Evolutionary conservation across 2,797 vertebrate species (phyloP).

Genomic region (Chaunax sp.): DNA sequence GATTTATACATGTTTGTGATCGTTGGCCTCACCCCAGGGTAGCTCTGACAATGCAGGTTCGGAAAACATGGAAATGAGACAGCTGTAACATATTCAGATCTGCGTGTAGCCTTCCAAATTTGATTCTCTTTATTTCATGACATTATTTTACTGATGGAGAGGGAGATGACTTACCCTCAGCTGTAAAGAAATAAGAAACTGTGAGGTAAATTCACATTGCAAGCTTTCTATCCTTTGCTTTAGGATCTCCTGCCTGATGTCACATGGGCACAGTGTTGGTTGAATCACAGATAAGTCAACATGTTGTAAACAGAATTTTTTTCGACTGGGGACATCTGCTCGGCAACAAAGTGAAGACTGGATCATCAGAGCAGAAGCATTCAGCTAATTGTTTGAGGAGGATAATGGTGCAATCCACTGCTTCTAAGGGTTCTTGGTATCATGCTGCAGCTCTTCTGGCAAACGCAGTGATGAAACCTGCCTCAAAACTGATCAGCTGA

Average conservation of each 20-base stretch:
- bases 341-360: conserved; percentile 78
- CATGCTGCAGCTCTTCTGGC: neutral
- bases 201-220: neutral
- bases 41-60: neutral
- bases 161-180: neutral
- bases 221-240: neutral
- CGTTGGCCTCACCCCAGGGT: neutral
- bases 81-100: neutral
- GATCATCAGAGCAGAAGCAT: conserved; percentile 64
- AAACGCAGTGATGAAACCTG: conserved; percentile 2
- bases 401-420: conserved; percentile 64
- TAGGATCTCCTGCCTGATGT: neutral
- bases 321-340: conserved; percentile 67
- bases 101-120: neutral
- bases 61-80: conserved; percentile 5
- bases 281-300: conserved; percentile 51
- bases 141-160: neutral
- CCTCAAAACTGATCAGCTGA: neutral
- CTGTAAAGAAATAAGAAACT: conserved; percentile 2
- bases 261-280: neutral
- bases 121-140: neutral
- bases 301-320: conserved; percentile 76
- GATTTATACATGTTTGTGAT: conserved; percentile 3
- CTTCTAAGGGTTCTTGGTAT: conserved; percentile 54
- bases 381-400: conserved; percentile 61